A percentile compares a stretch with the other conserved stretches of the same genome.
phyloP scores from a whole-genome alignment of 2,797 vertebrate species.

The Argyrosomus regius region DNA sequence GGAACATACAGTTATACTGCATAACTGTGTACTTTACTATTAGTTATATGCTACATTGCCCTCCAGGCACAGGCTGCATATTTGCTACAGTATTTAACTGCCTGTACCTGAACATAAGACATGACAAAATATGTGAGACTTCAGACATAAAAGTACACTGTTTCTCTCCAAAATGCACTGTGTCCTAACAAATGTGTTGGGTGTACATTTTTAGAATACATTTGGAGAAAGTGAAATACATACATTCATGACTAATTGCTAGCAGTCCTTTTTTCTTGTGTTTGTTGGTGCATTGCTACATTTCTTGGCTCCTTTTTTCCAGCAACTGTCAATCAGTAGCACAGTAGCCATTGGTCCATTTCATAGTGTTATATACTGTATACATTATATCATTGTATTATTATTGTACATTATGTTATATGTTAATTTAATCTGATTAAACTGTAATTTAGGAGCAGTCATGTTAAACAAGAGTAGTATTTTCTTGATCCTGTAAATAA shows the following conservation, averaged over 20 bases:
- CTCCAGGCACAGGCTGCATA: neutral
- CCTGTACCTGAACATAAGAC: neutral
- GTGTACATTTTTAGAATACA: neutral
- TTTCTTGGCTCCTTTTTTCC: neutral
- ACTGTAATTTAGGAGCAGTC: too few relatives aligned
- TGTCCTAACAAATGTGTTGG: too few relatives aligned
- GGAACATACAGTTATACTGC: neutral
- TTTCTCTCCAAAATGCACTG: too few relatives aligned
- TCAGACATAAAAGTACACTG: neutral
- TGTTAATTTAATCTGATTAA: too few relatives aligned
- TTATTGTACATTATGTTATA: too few relatives aligned
- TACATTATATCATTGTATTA: neutral
- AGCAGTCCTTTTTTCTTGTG: neutral
- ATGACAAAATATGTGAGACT: neutral
- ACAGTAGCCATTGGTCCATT: neutral
- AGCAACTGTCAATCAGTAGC: constrained; percentile 4
- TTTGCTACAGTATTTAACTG: neutral
- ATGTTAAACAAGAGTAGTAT: too few relatives aligned
- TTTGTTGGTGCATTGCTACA: neutral
- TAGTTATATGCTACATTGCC: neutral
- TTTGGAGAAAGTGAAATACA: neutral
- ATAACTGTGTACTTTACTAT: neutral
- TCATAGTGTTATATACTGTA: neutral
- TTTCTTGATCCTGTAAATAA: too few relatives aligned
- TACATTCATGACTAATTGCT: neutral